Evolutionary conservation across 1,140 invertebrate species (phyloP).

Genomic region (Wasmannia auropunctata): DNA sequence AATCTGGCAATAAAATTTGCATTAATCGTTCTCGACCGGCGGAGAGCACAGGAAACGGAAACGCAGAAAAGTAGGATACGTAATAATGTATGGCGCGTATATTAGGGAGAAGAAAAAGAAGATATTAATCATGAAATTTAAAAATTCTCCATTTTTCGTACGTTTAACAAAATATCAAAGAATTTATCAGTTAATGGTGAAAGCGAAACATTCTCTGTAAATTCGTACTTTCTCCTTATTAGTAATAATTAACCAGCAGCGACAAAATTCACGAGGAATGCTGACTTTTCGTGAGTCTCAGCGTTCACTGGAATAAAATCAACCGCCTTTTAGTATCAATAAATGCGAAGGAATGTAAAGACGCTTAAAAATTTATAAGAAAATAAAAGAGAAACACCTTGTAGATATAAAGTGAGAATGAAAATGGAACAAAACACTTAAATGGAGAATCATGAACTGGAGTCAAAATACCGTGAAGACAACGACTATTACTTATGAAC

Average conservation of each 20-base stretch:
- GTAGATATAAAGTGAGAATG: not conserved
- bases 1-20: constrained; percentile 72
- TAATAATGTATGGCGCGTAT: not conserved
- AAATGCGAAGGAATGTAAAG: not conserved
- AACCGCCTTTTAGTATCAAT: not conserved
- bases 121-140: not conserved
- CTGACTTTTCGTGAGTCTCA: not conserved
- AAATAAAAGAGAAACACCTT: not conserved
- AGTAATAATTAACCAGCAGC: not conserved
- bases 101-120: constrained; percentile 21
- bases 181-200: not conserved
- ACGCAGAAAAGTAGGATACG: constrained; percentile 38
- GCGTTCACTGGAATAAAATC: not conserved
- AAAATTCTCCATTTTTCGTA: not conserved
- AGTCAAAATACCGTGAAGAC: constrained; percentile 21
- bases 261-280: constrained; percentile 17
- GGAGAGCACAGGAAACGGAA: constrained; percentile 51
- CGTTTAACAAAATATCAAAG: not conserved
- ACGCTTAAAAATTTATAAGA: not conserved
- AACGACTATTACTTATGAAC: constrained; percentile 75
- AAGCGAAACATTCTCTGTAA: not conserved
- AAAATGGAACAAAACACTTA: not conserved
- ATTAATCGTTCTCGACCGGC: constrained; percentile 69
- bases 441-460: not conserved
- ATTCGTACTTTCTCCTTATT: not conserved